Conservation (phyloP, 2,888 invertebrate species). For the Corbicula japonica region DNA sequence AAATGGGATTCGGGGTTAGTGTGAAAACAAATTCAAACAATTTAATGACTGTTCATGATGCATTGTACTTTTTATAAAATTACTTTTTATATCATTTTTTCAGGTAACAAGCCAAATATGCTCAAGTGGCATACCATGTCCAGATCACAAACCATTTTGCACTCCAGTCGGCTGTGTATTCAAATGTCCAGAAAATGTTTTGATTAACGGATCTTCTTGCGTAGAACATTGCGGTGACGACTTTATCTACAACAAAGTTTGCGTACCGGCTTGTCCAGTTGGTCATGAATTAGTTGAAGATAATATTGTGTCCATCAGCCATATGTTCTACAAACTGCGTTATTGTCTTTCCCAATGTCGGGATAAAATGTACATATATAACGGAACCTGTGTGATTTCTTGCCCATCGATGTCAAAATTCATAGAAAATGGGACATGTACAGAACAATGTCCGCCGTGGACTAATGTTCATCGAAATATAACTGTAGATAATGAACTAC, state of each 20-base stretch:
- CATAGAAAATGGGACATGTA: neutral
- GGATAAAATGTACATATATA: neutral
- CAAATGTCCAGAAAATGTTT: neutral
- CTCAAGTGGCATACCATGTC: neutral
- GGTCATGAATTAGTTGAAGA: neutral
- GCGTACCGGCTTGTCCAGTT: neutral
- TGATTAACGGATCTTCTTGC: neutral
- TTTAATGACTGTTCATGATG: no score
- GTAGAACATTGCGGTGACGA: neutral
- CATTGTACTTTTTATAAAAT: no score
- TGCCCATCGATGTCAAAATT: neutral
- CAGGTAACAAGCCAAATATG: no score
- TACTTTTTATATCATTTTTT: no score
- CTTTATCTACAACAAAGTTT: neutral
- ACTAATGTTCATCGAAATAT: neutral
- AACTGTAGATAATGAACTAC: neutral
- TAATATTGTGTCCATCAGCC: neutral
- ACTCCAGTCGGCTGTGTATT: conserved; percentile 1
- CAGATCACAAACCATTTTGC: neutral
- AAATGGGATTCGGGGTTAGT: no score
- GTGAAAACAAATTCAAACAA: no score
- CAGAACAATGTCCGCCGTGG: neutral
- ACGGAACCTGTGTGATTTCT: neutral
- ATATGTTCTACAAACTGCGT: no score
- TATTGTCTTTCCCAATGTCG: no score